Base-by-base conservation (phyloP, 2,797 vertebrate species). In the Mus caroli region DNA sequence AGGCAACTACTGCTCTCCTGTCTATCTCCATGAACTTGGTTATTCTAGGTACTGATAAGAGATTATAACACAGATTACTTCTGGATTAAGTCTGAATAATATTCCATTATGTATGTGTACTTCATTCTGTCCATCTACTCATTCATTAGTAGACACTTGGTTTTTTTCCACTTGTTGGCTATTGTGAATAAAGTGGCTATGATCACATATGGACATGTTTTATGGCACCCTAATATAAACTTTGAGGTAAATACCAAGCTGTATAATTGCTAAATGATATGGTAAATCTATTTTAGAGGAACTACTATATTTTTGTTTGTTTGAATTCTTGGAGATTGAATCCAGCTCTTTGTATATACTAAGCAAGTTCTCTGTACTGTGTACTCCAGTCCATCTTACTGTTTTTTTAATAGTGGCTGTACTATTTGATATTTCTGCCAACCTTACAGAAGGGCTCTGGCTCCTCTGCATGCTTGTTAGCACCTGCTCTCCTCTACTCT, bases 261-360 rank as follows among this genome's bases (percentile, higher is more conserved):
- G n/a, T 11, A 46, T 64, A 92, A 58, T 34, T 67, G 6, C 69
- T 76, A 24, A 22, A 6, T 86, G 34, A 50, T 37, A 50, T 80
- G 77, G 15, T 40, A 92, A 73, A 62, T 96, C 64, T 91, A 17
- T 82, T 71, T 94, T 43, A 40, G 56, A 87, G 31, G 46, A 78
- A n/a, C 1, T 15, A 3, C 17, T 46, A 31, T 19, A 67, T 15
- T 67, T 76, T 78, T 13, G 19, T 76, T 77, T 37, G 3, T 62
- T 62, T 67, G 12, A 13, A n/a, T 13, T 52, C 20, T 43, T 79
- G 46, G 75, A n/a, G 24, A 40, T 40, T 67, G 60, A 54, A 67
- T 60, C 60, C 60, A 79, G n/a, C 28, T 15, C 43, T 64, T 78
- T 67, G 31, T n/a, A 54, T 24, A 64, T 79, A 6, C 60, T 34